Percentiles rank a stretch among this genome's conserved stretches.
Conservation (phyloP, 2,113 vertebrate species). For the Marmota monax region DNA sequence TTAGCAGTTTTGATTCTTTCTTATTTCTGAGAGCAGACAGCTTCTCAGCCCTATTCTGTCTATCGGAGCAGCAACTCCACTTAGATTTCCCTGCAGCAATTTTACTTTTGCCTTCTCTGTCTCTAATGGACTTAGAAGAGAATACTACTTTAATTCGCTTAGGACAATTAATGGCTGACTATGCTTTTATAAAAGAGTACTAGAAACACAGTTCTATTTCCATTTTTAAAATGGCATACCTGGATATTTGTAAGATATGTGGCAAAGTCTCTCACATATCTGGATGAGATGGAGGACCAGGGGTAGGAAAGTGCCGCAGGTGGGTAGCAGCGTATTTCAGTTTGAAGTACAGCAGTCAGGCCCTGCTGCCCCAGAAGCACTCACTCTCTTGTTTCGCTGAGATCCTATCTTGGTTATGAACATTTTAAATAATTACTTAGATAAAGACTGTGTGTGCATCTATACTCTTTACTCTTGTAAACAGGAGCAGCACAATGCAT, state of each 20-base stretch:
- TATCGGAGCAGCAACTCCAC: not conserved
- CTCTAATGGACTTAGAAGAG: not conserved
- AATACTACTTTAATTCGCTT: not conserved
- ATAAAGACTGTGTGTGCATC: not conserved
- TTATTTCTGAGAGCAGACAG: not conserved
- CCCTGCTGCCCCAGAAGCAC: not conserved
- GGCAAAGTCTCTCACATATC: not conserved
- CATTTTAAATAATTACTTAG: not conserved
- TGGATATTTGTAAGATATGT: not conserved
- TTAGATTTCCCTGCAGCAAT: not conserved
- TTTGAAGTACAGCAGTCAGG: not conserved
- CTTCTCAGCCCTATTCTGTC: not conserved
- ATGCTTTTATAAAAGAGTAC: not conserved
- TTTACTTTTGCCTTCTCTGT: not conserved
- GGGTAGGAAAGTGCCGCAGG: not conserved
- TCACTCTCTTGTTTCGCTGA: not conserved
- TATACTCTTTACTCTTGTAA: slow-evolving; percentile 3
- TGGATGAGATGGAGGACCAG: not conserved
- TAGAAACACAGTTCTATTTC: not conserved
- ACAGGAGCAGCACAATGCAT: not conserved
- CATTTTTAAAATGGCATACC: not conserved
- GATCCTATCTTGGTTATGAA: not conserved
- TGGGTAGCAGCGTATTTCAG: not conserved
- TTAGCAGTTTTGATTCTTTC: not conserved
- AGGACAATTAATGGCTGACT: not conserved